Evolutionary conservation across 1,140 invertebrate species (phyloP), one percentile per base, ranked within the genome.

Genomic region (Drosophila nannoptera): DNA sequence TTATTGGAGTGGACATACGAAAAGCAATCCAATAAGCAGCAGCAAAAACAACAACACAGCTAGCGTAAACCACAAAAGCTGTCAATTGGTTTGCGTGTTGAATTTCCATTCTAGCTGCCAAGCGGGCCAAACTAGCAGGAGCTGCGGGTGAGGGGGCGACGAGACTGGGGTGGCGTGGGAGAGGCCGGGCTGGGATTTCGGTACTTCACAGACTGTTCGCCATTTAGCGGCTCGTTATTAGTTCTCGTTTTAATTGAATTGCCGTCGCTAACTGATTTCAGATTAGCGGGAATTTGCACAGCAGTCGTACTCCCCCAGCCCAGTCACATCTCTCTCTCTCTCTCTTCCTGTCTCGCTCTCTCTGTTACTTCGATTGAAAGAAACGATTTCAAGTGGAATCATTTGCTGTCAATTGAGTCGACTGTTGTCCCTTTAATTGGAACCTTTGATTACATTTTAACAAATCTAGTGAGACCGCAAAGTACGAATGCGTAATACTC

Each of bases 201-300:
- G 22, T 22, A 22, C 22, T 22, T 22, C 3, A 22, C 22, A 40
- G n/a, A 42, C 38, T 42, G 40, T 43, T 43, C 22, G 29, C 31
- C 70, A 54, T 35, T 78, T 66, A 63, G 69, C 78, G 72, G 56
- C 63, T 60, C 60, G 73, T 73, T 71, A 77, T 74, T 76, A 43
- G 59, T 68, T 67, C 53, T 52, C 12, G 40, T 72, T 76, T 76
- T 78, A 61, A 84, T 83, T 84, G 72, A 73, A 84, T 70, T 50
- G 52, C 53, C 63, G 78, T 75, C 58, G 75, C 54, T 55, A 76
- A 80, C 59, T 48, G 73, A 76, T 70, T 69, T 45, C 33, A 76
- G 78, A 84, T 83, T 68, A 78, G 60, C 75, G 35, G 31, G 40
- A 43, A 43, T 14, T 43, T 14, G 7, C 22, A 9, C 56, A 65